Conservation (phyloP, 2,888 invertebrate species). For the Julus scandinavius region DNA sequence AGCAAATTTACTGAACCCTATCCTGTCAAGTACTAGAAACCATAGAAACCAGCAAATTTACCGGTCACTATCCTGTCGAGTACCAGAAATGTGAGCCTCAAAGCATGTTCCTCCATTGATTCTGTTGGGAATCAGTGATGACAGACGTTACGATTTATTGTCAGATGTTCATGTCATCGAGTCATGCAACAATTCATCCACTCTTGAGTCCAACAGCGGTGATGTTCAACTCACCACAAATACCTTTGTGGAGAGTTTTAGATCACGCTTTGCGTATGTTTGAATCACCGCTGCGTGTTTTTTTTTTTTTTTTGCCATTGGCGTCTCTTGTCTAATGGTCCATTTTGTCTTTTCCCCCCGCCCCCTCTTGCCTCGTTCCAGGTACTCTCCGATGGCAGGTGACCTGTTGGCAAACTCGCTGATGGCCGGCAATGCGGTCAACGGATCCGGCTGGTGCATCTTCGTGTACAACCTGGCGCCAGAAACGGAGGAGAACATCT, state of each 20-base stretch:
- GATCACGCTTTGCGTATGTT: neutral
- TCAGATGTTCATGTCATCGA: no score
- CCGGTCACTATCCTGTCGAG: no score
- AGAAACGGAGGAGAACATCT: constrained; percentile 89
- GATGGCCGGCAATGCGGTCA: constrained; percentile 81
- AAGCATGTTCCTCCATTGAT: no score
- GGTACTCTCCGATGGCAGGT: constrained; percentile 85
- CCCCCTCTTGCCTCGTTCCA: constrained; percentile 60
- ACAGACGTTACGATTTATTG: no score
- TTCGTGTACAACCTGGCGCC: constrained; percentile 93
- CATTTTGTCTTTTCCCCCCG: neutral
- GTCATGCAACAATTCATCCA: neutral
- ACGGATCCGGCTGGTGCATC: constrained; percentile 91
- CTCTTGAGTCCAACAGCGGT: neutral
- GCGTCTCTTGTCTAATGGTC: neutral
- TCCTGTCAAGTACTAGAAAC: no score
- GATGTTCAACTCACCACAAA: neutral
- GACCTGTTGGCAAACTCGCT: constrained; percentile 79
- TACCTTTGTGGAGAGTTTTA: neutral
- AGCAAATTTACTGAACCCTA: no score
- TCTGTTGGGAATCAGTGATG: no score
- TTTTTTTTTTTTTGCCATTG: neutral
- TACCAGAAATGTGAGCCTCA: no score
- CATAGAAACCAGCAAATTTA: no score
- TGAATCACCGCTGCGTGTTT: neutral